These are phyloP conservation scores for Cassiopea xamachana DNA, from an alignment of 30 jellyfish, hydroid and myxozoan species.

Conservation along the genomic window DNA sequence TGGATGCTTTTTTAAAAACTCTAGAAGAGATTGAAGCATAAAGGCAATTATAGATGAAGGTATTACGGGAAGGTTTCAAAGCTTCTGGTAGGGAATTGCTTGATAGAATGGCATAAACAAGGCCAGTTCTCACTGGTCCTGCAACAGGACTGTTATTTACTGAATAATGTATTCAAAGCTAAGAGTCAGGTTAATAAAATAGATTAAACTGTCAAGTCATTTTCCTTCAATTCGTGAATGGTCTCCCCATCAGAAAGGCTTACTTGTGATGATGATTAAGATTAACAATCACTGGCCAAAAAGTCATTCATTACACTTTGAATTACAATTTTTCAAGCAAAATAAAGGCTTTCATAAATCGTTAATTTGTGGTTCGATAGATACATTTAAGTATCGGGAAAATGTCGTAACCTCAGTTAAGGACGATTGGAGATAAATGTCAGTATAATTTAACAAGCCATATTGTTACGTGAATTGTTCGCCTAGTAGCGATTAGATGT, in stretches of 20 bases:
- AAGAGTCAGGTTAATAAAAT: background rate
- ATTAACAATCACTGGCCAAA: background rate
- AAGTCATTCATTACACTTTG: background rate
- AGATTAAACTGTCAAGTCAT: background rate
- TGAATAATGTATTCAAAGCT: background rate
- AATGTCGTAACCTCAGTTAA: slow-evolving; percentile 12
- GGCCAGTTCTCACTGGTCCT: background rate
- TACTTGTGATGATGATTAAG: background rate
- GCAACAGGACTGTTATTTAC: background rate
- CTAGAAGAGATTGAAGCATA: too few species aligned
- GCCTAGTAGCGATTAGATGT: too few species aligned
- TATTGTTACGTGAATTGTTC: background rate
- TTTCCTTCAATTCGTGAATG: background rate
- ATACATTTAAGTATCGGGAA: background rate
- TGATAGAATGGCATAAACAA: background rate
- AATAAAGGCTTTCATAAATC: background rate
- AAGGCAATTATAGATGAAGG: too few species aligned
- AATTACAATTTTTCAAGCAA: background rate
- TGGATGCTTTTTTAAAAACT: too few species aligned
- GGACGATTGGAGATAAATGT: background rate
- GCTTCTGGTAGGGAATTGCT: background rate
- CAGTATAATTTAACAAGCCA: background rate
- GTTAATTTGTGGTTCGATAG: background rate
- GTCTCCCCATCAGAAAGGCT: background rate
- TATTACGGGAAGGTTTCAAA: too few species aligned